Evolutionary conservation across 2,113 vertebrate genomes (phyloP).

Genomic region (Erythrolamprus reginae): DNA sequence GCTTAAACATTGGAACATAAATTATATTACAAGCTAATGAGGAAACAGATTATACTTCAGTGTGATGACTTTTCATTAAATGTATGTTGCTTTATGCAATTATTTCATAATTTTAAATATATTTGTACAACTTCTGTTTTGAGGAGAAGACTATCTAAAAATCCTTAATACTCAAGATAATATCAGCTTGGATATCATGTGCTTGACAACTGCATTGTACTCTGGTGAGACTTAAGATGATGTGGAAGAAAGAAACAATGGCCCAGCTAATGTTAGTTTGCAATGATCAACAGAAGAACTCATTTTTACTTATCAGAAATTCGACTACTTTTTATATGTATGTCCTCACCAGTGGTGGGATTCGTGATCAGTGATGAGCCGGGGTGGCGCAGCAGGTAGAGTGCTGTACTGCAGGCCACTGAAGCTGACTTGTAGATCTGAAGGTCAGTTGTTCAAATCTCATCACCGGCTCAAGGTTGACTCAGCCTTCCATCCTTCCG

Average conservation of each 20-base stretch:
- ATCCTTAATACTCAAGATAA: neutral
- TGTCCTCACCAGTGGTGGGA: neutral
- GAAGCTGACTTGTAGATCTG: too few species aligned
- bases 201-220: neutral
- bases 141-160: neutral
- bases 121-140: neutral
- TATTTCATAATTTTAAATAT: neutral
- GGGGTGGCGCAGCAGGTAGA: too few species aligned
- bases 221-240: neutral
- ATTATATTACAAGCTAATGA: neutral
- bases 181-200: neutral
- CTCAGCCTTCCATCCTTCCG: too few species aligned
- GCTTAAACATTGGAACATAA: neutral
- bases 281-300: neutral
- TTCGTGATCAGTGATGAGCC: too few species aligned
- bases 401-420: too few species aligned
- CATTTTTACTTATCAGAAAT: neutral
- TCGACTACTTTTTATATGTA: neutral
- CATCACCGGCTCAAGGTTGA: too few species aligned
- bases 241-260: neutral
- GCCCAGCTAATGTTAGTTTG: neutral
- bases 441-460: too few species aligned
- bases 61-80: neutral
- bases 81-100: neutral
- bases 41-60: neutral